Conservation (phyloP, 2,888 invertebrate species). For the Abscondita cerata region DNA sequence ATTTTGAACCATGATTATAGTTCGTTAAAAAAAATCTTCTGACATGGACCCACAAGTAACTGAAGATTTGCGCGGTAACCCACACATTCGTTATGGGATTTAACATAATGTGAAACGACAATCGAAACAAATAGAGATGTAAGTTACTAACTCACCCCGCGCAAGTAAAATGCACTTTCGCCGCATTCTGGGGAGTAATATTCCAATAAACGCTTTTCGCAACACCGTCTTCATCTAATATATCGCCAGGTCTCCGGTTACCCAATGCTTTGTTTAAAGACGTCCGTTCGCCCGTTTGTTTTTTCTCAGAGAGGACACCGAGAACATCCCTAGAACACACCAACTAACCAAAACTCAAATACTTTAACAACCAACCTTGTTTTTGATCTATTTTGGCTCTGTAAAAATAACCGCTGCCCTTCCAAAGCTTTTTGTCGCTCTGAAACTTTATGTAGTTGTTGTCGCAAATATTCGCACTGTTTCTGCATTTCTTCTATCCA, state of each 20-base stretch:
- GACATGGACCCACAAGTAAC: too few species aligned
- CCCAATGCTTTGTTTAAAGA: constrained; percentile 30
- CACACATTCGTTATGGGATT: too few species aligned
- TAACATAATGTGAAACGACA: too few species aligned
- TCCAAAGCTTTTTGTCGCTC: constrained; percentile 4
- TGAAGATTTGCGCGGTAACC: too few species aligned
- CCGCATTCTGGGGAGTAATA: constrained; percentile 54
- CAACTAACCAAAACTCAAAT: neutral
- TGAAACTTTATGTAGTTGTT: neutral
- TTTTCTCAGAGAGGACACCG: constrained; percentile 45
- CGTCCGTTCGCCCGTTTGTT: constrained; percentile 31
- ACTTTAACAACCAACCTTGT: neutral
- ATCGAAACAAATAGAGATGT: neutral
- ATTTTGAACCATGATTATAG: too few species aligned
- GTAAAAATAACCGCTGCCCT: constrained; percentile 2
- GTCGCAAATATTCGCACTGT: neutral
- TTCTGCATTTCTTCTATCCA: neutral
- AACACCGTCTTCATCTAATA: constrained; percentile 1
- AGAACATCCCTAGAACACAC: constrained; percentile 41
- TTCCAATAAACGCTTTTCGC: constrained; percentile 26
- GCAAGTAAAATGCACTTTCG: constrained; percentile 52
- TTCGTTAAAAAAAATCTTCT: too few species aligned
- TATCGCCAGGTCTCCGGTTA: constrained; percentile 38
- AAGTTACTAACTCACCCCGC: constrained; percentile 40
- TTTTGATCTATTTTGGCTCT: neutral